These are phyloP conservation scores for Aphyosemion australe DNA, from an alignment of 2,113 vertebrate genomes.

Conservation along the genomic window DNA sequence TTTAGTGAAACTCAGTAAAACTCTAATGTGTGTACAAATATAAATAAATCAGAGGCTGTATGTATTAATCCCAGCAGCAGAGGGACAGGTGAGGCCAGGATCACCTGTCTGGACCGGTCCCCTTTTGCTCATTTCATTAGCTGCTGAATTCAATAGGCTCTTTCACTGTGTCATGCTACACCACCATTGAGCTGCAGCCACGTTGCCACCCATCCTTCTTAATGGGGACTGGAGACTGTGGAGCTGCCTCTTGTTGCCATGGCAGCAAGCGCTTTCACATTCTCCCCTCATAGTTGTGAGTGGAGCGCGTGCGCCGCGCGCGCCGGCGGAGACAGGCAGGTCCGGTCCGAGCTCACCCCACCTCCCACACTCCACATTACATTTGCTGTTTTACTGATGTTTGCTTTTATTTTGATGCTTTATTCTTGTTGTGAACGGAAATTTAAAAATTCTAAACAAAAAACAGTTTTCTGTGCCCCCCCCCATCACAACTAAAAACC, in stretches of 20 bases:
- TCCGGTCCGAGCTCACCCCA: slow-evolving; percentile 40
- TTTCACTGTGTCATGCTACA: slow-evolving; percentile 72
- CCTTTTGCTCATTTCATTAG: slow-evolving; percentile 58
- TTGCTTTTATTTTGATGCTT: slow-evolving; percentile 18
- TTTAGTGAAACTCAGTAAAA: not conserved
- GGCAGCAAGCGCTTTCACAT: slow-evolving; percentile 78
- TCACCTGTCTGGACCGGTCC: slow-evolving; percentile 38
- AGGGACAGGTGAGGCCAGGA: slow-evolving; percentile 38
- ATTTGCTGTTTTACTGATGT: not conserved
- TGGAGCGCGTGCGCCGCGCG: slow-evolving; percentile 29
- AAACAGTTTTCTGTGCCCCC: no score
- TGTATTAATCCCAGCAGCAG: not conserved
- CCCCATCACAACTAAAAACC: no score
- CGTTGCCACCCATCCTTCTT: slow-evolving; percentile 72
- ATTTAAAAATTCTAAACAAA: no score
- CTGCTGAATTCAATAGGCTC: slow-evolving; percentile 70
- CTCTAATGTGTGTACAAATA: not conserved
- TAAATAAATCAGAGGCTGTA: slow-evolving; percentile 7
- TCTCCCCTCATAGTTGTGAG: slow-evolving; percentile 73
- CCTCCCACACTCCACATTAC: slow-evolving; percentile 13
- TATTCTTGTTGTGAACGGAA: not conserved
- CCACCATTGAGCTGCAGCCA: slow-evolving; percentile 68
- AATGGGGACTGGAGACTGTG: slow-evolving; percentile 75
- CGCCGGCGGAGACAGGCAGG: slow-evolving; percentile 47
- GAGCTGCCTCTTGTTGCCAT: slow-evolving; percentile 79